Conservation (phyloP, 2,797 vertebrate genomes). For the Petrocephalus sullivani region DNA sequence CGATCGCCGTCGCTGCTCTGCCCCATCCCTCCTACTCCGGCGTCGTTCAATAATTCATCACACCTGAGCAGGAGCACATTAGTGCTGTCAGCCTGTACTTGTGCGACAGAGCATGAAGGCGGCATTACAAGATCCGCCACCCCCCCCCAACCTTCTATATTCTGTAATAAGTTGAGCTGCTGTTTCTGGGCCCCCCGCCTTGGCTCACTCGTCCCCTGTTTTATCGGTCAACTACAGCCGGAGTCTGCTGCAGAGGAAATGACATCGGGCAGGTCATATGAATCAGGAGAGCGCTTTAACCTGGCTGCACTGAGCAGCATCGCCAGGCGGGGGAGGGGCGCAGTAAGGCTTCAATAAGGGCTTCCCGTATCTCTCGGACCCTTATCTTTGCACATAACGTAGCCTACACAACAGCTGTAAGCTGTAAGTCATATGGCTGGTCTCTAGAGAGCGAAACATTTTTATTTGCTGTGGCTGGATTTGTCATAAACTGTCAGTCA, state of each 20-base stretch:
- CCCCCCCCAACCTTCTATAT: slow-evolving; percentile 28
- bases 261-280: not conserved
- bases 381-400: not conserved
- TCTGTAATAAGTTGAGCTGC: slow-evolving; percentile 34
- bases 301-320: not conserved
- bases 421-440: not conserved
- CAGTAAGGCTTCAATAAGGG: not conserved
- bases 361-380: not conserved
- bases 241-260: not conserved
- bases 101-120: slow-evolving; percentile 54
- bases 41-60: slow-evolving; percentile 65
- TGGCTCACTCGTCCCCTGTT: not conserved
- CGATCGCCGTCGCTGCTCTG: slow-evolving; percentile 41
- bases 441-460: not conserved
- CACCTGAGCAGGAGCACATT: slow-evolving; percentile 66
- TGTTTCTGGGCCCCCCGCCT: not conserved
- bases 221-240: not conserved
- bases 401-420: not conserved
- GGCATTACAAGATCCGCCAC: slow-evolving; percentile 45
- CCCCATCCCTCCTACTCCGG: slow-evolving; percentile 35
- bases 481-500: not conserved
- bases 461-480: not conserved
- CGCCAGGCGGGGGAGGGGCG: not conserved
- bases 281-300: not conserved
- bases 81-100: slow-evolving; percentile 56